A percentile compares a stretch with the other conserved stretches of the same genome.
These are phyloP conservation scores for Anhinga rufa DNA, from an alignment of 2,113 vertebrate genomes.

Conservation along the genomic window DNA sequence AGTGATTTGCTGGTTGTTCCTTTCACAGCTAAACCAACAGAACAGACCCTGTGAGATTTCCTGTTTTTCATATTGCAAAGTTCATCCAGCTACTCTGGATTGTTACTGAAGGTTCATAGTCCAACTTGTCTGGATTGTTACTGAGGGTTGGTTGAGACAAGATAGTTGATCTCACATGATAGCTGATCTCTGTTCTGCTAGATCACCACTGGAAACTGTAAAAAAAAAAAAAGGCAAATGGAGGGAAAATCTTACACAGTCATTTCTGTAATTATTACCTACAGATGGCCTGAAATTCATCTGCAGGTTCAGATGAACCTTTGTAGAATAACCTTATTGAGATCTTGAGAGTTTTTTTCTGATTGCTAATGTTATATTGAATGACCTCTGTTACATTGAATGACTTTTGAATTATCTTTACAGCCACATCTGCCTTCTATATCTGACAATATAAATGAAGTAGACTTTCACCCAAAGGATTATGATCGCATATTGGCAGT, in stretches of 20 bases:
- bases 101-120: background rate
- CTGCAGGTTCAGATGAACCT: background rate
- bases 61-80: background rate
- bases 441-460: slow-evolving; percentile 87
- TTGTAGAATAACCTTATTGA: background rate
- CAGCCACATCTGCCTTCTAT: slow-evolving; percentile 84
- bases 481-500: slow-evolving; percentile 83
- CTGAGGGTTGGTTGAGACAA: background rate
- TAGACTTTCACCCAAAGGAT: slow-evolving; percentile 78
- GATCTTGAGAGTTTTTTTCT: background rate
- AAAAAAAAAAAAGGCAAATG: background rate
- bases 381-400: background rate
- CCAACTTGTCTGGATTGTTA: background rate
- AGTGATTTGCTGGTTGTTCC: background rate
- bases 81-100: background rate
- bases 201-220: background rate
- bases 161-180: background rate
- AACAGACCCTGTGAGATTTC: background rate
- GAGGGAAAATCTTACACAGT: background rate
- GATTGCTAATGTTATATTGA: background rate
- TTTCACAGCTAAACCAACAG: background rate
- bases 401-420: slow-evolving; percentile 10
- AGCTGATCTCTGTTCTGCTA: background rate
- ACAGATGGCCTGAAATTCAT: background rate
- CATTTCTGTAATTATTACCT: background rate